phyloP scores from a whole-genome alignment of 2,888 invertebrate genomes.

The Pandemis corylana region DNA sequence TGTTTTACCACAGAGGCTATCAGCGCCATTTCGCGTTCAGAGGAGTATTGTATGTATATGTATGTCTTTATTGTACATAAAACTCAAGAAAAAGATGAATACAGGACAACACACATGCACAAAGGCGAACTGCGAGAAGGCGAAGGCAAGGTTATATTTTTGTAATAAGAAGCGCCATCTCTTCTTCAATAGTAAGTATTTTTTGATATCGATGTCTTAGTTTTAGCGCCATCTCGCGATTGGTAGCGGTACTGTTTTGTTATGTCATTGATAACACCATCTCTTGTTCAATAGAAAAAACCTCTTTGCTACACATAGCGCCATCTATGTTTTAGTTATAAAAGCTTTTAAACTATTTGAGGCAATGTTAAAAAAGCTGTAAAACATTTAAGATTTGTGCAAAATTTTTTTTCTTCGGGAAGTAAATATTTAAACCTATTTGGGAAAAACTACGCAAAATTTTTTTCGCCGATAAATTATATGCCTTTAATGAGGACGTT shows the following conservation, averaged over 20 bases:
- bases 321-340: not conserved
- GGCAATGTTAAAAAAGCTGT: conserved; percentile 4
- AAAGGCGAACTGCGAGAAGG: too few species aligned
- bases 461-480: not conserved
- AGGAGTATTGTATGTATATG: not conserved
- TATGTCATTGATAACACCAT: not conserved
- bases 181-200: too few species aligned
- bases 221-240: not conserved
- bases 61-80: too few species aligned
- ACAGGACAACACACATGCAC: too few species aligned
- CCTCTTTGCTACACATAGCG: not conserved
- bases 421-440: not conserved
- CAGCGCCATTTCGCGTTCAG: not conserved
- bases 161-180: too few species aligned
- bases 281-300: not conserved
- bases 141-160: too few species aligned
- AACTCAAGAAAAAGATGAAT: too few species aligned
- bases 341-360: not conserved
- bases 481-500: not conserved
- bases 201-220: too few species aligned
- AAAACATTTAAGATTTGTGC: not conserved
- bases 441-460: not conserved
- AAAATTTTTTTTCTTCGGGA: not conserved
- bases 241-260: not conserved
- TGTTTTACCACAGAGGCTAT: too few species aligned